Conservation (phyloP, 2,113 vertebrate genomes). For the Setophaga kirtlandii region DNA sequence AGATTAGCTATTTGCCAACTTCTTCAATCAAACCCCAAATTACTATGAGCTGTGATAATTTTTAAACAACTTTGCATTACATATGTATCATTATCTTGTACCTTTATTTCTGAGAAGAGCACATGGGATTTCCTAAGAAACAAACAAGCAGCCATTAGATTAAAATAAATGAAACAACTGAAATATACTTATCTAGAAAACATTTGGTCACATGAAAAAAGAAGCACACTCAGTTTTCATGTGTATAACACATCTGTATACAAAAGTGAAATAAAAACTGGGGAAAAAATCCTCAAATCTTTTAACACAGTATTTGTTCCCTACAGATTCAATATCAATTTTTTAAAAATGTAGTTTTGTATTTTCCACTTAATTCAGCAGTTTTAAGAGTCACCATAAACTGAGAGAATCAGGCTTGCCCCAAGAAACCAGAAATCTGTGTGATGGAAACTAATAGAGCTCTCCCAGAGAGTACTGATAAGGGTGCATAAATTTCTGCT, state of each 20-base stretch:
- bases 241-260: not conserved
- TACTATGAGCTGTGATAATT: not conserved
- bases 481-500: not conserved
- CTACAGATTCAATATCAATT: not conserved
- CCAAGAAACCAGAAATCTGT: not conserved
- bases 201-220: not conserved
- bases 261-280: not conserved
- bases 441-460: not conserved
- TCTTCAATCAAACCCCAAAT: not conserved
- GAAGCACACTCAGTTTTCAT: not conserved
- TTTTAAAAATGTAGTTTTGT: not conserved
- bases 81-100: constrained; percentile 53
- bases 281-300: not conserved
- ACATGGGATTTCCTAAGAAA: constrained; percentile 89
- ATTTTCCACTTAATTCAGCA: not conserved
- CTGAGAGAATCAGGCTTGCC: not conserved
- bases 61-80: not conserved
- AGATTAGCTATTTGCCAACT: not conserved
- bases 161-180: not conserved
- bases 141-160: constrained; percentile 42
- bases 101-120: constrained; percentile 89
- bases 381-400: not conserved
- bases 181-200: not conserved
- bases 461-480: not conserved
- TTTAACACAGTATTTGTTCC: not conserved